Base-by-base conservation (phyloP, 1,140 invertebrate species). In the Panagrolaimus sp. region DNA sequence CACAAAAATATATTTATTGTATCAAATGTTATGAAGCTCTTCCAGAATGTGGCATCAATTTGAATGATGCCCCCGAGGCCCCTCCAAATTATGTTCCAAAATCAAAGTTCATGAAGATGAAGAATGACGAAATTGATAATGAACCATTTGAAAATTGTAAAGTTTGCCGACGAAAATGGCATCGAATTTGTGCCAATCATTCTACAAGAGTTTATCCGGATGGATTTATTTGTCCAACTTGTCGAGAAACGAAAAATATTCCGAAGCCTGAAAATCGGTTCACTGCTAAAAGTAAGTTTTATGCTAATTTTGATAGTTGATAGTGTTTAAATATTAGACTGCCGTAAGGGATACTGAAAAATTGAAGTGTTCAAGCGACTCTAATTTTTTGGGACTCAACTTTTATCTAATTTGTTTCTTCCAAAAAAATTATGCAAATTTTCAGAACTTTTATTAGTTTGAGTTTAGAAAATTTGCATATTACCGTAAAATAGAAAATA, bases 11-110 rank as follows among this genome's bases (percentile, higher is more conserved):
- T 87, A 96, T 93, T 73, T 98, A 96, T 88, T 99, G 96, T 89
- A 90, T 94, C 86, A 98, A 97, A 87, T 99, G 96, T 88, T 99
- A 98, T 89, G 94, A 95, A 85, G 94, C 97, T 84, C 96, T 98
- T 86, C 91, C 92, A 84, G 93, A 93, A 75, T 95, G 98, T 85
- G 94, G 92, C 72, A 94, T 98, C 71, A 94, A 92, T 78, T 88
- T 96, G 72, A 90, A 93, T 80, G 94, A 98, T 82, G 96, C 98
- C 86, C 93, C 95, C 55, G 89, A 90, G 70, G 92, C 95, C 84
- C 89, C 93, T 46, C 90, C 91, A 87, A 94, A 92, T 91, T 96
- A 89, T 83, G 96, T 97, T 78, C 92, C 93, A 82, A 98, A 98
- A 84, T 91, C 94, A 83, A 91, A 95, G 85, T 99, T 99, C 86